Percentiles rank a stretch among this genome's conserved stretches.
These are phyloP conservation scores for Sigmodon hispidus DNA, from an alignment of 2,113 vertebrate genomes.

Conservation along the genomic window DNA sequence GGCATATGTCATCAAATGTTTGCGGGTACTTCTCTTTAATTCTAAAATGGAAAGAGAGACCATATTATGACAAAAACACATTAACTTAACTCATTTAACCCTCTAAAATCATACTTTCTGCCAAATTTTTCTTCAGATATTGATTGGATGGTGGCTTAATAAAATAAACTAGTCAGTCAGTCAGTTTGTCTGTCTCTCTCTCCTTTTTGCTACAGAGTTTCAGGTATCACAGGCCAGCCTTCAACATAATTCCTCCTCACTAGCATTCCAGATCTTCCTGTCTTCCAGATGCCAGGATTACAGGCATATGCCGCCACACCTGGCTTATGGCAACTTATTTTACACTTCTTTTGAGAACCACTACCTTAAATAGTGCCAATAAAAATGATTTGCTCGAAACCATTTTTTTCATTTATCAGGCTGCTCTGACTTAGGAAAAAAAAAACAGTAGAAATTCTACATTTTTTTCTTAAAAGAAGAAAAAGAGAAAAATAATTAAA, in stretches of 20 bases:
- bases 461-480: conserved; percentile 24
- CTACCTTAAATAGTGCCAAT: background rate
- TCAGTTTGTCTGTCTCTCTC: background rate
- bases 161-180: background rate
- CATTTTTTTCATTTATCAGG: background rate
- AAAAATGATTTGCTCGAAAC: background rate
- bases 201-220: background rate
- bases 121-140: background rate
- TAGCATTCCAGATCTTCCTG: background rate
- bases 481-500: conserved; percentile 27
- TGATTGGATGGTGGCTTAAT: background rate
- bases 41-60: conserved; percentile 82
- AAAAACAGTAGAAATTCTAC: conserved; percentile 8
- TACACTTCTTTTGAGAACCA: conserved; percentile 2
- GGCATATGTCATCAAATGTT: conserved; percentile 98
- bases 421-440: background rate
- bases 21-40: conserved; percentile 99
- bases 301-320: background rate
- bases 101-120: background rate
- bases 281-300: too few species aligned
- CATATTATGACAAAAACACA: background rate
- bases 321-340: background rate
- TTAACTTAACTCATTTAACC: background rate
- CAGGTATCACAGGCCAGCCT: background rate
- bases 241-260: background rate